Percentiles rank a stretch among this genome's conserved stretches.
These are phyloP conservation scores for Zaprionus ghesquierei DNA, from an alignment of 1,140 invertebrate genomes.

Conservation along the genomic window DNA sequence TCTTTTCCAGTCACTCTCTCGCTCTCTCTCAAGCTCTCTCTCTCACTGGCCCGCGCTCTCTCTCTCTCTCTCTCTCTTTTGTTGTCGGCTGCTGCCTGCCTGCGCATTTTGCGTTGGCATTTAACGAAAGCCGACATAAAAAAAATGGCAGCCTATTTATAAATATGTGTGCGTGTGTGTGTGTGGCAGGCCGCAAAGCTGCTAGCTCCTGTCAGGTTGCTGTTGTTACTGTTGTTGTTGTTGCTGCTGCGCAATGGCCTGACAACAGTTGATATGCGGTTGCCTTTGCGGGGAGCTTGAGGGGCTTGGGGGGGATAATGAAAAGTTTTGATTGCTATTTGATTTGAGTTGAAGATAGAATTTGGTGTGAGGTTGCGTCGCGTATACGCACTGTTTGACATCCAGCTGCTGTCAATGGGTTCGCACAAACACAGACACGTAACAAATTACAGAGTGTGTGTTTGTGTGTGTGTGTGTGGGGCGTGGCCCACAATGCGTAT, in stretches of 20 bases:
- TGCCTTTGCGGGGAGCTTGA: too few relatives aligned
- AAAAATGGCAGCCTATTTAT: conserved; percentile 70
- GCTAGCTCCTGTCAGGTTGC: conserved; percentile 1
- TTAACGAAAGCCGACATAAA: conserved; percentile 63
- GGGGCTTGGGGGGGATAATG: conserved; percentile 62
- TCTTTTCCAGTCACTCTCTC: background rate
- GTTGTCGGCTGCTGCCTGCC: conserved; percentile 25
- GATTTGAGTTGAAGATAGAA: conserved; percentile 70
- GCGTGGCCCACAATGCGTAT: conserved; percentile 44
- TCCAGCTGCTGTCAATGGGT: conserved; percentile 65
- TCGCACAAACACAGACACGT: conserved; percentile 16
- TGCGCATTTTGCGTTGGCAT: conserved; percentile 54
- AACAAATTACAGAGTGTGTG: background rate
- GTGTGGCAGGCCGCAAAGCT: conserved; percentile 22
- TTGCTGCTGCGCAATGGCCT: conserved; percentile 43
- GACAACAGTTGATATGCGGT: conserved; percentile 65
- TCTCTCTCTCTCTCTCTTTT: conserved; percentile 11
- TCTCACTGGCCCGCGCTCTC: background rate
- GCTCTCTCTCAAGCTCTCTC: background rate
- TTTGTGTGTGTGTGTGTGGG: background rate
- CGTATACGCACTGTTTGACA: conserved; percentile 61
- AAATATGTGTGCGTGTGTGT: conserved; percentile 27
- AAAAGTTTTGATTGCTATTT: conserved; percentile 79
- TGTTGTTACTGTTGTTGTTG: conserved; percentile 21
- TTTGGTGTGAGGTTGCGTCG: conserved; percentile 35